Evolutionary conservation across 1,140 invertebrate species (phyloP).

Genomic region (Drosophila orosa): DNA sequence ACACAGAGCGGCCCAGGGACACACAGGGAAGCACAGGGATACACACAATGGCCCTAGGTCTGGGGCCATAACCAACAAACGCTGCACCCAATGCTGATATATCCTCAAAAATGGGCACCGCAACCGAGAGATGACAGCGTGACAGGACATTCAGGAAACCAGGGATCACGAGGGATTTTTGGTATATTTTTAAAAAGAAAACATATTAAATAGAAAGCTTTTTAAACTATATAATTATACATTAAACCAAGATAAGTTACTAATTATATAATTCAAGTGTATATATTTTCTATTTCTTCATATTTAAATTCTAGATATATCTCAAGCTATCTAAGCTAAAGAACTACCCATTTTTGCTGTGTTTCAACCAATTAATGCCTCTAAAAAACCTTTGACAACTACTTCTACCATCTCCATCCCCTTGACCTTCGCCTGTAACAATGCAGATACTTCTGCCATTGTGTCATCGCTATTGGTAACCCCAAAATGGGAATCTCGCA

Average conservation of each 20-base stretch:
- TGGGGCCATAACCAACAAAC: conserved; percentile 75
- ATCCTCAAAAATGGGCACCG: conserved; percentile 39
- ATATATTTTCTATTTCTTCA: not conserved
- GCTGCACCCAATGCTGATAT: conserved; percentile 68
- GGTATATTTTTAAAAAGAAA: not conserved
- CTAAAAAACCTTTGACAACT: too few relatives aligned
- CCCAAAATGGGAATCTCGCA: conserved; percentile 11
- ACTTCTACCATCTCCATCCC: not conserved
- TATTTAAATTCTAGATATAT: not conserved
- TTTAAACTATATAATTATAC: too few relatives aligned
- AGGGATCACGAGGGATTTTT: conserved; percentile 5
- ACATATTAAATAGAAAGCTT: not conserved
- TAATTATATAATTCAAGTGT: not conserved
- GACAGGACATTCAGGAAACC: conserved; percentile 21
- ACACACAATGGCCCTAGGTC: conserved; percentile 57
- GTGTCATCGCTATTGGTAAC: conserved; percentile 28
- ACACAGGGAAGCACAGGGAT: conserved; percentile 19
- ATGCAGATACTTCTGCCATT: not conserved
- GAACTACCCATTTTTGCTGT: not conserved
- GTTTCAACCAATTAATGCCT: not conserved
- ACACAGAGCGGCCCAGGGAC: conserved; percentile 23
- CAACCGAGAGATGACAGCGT: conserved; percentile 23
- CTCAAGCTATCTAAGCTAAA: not conserved
- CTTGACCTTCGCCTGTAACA: not conserved
- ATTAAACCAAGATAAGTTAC: not conserved